These are phyloP conservation scores for Trichechus manatus DNA, from an alignment of 2,113 vertebrate species.

Conservation along the genomic window DNA sequence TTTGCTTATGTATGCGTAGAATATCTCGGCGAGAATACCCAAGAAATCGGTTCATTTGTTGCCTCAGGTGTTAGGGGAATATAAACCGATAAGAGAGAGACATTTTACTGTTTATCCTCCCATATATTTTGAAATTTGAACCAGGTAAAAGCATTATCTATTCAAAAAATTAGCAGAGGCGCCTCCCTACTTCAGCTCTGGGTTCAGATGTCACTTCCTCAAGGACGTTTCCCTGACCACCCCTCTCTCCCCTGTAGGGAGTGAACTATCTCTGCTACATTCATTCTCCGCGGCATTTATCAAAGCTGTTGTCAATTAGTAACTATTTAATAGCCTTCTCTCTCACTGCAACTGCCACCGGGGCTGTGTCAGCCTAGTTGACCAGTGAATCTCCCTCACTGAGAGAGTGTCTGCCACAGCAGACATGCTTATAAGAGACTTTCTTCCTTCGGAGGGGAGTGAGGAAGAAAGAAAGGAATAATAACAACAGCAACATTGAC, in stretches of 20 bases:
- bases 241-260: background rate
- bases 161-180: background rate
- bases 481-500: background rate
- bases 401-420: background rate
- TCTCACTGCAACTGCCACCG: background rate
- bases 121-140: background rate
- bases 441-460: background rate
- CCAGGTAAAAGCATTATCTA: background rate
- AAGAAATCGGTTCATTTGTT: background rate
- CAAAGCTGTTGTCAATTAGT: background rate
- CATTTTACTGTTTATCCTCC: background rate
- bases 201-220: background rate
- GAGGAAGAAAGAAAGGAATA: background rate
- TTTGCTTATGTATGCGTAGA: background rate
- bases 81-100: background rate
- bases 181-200: background rate
- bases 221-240: background rate
- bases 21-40: background rate
- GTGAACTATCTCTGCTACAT: background rate
- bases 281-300: background rate
- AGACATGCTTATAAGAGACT: background rate
- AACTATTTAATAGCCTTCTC: background rate
- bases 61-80: background rate
- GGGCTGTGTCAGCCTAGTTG: background rate
- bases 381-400: background rate